These are phyloP conservation scores for Sabatieria punctata DNA, from an alignment of 2,888 invertebrate genomes.

Conservation along the genomic window DNA sequence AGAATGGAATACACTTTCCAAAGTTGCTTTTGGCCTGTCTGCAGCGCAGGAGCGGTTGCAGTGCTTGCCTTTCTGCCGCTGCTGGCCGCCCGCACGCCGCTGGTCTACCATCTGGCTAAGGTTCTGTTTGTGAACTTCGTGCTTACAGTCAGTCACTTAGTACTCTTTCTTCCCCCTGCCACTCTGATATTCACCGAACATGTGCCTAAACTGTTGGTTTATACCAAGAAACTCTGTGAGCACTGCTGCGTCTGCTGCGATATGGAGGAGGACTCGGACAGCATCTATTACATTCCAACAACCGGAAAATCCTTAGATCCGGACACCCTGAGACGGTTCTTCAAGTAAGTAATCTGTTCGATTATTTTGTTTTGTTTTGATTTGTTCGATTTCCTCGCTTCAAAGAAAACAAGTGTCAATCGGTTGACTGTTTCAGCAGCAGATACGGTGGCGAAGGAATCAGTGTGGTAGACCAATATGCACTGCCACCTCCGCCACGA, in stretches of 20 bases:
- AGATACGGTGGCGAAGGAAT: too few relatives aligned
- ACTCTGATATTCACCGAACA: not conserved
- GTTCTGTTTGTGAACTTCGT: constrained; percentile 14
- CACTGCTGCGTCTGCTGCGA: constrained; percentile 12
- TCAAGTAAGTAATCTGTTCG: too few relatives aligned
- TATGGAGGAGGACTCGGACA: constrained; percentile 19
- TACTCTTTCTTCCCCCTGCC: constrained; percentile 4
- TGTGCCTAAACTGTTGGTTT: too few relatives aligned
- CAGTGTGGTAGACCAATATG: too few relatives aligned
- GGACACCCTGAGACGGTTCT: not conserved
- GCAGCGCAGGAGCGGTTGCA: constrained; percentile 9
- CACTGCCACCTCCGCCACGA: too few relatives aligned
- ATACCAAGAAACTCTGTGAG: not conserved
- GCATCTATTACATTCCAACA: constrained; percentile 22
- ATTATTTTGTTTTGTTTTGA: too few relatives aligned
- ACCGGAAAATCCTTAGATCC: constrained; percentile 17
- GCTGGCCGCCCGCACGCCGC: constrained; percentile 18
- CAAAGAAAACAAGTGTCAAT: too few relatives aligned
- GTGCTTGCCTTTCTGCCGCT: constrained; percentile 18
- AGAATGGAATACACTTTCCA: constrained; percentile 27
- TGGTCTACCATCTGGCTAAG: constrained; percentile 21
- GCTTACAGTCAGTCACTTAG: constrained; percentile 13
- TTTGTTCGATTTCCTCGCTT: too few relatives aligned
- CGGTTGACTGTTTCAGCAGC: too few relatives aligned
- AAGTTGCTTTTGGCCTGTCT: not conserved